A percentile compares a stretch with the other conserved stretches of the same genome.
These are phyloP conservation scores for Salpingus planirostris DNA, from an alignment of 2,888 invertebrate species.

Conservation along the genomic window DNA sequence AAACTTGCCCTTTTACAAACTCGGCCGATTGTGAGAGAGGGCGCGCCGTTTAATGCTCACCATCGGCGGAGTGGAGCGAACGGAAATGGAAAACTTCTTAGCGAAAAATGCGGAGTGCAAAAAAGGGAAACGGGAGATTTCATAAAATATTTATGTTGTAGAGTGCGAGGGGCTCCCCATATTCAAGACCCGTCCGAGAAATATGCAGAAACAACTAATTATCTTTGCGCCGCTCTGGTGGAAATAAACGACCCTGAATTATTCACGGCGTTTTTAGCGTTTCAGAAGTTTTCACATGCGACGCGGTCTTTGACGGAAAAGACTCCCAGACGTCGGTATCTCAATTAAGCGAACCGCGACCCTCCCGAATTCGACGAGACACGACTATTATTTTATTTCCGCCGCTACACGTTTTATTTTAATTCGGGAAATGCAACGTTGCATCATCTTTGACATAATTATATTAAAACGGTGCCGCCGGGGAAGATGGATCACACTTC, in stretches of 20 bases:
- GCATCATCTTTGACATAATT: constrained; percentile 17
- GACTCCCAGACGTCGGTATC: too few species aligned
- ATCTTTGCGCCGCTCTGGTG: constrained; percentile 14
- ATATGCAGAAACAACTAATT: constrained; percentile 17
- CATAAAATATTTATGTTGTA: constrained; percentile 14
- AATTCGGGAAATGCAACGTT: constrained; percentile 8
- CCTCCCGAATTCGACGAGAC: too few species aligned
- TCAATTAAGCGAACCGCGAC: too few species aligned
- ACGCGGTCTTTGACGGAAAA: too few species aligned
- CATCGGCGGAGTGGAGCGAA: constrained; percentile 6
- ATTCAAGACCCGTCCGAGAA: constrained; percentile 7
- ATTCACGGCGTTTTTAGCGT: constrained; percentile 14
- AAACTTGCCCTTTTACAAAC: constrained; percentile 13
- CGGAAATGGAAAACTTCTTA: constrained; percentile 17
- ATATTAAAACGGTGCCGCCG: constrained; percentile 18
- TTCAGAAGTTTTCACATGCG: constrained; percentile 7
- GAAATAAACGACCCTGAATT: constrained; percentile 15
- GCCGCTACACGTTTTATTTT: too few species aligned
- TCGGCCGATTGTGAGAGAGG: constrained; percentile 7
- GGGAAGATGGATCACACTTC: constrained; percentile 37
- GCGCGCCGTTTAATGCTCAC: constrained; percentile 11
- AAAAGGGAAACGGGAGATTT: constrained; percentile 12
- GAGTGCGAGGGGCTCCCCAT: constrained; percentile 7
- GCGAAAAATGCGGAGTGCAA: constrained; percentile 12
- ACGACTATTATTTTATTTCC: too few species aligned